Evolutionary conservation across 2,888 invertebrate species (phyloP), one percentile per base, ranked within the genome.

Genomic region (Quadroppia sp.): DNA sequence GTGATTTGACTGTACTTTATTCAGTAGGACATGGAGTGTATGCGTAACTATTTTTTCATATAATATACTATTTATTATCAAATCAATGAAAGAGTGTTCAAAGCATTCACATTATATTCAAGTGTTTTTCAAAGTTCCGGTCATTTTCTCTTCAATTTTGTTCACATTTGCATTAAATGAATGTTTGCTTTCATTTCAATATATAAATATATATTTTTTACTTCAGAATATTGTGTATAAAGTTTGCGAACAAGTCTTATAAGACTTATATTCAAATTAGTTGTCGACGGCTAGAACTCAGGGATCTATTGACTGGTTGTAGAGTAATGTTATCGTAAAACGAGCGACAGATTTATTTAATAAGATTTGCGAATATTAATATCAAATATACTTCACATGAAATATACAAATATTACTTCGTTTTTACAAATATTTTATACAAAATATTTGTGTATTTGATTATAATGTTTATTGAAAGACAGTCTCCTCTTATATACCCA

Each of bases 181-280:
- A n/a, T n/a, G n/a, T n/a, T n/a, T 15, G 15, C 45, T 45, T 45
- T 45, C 9, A 2, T 11, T 45, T 45, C 45, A 45, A 45, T 45
- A 45, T n/a, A n/a, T n/a, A n/a, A n/a, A n/a, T n/a, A n/a, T n/a
- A n/a, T n/a, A n/a, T n/a, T n/a, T n/a, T n/a, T n/a, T n/a, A n/a
- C n/a, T n/a, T n/a, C n/a, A n/a, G n/a, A n/a, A n/a, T n/a, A n/a
- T n/a, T n/a, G n/a, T n/a, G n/a, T n/a, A n/a, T n/a, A n/a, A n/a
- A n/a, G 36, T 36, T 9, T 36, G 36, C 36, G 36, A 36, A 36
- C 4, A 36, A 36, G 36, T 36, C 9, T 61, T 28, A 28, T 61
- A 61, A 23, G 61, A 32, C 36, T 64, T 56, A 56, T 56, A 56
- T 64, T 64, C 64, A 64, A 64, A 64, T 64, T 40, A 64, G 64